These are phyloP conservation scores for Scarus forsteni DNA, from an alignment of 2,797 vertebrate species.

Conservation along the genomic window DNA sequence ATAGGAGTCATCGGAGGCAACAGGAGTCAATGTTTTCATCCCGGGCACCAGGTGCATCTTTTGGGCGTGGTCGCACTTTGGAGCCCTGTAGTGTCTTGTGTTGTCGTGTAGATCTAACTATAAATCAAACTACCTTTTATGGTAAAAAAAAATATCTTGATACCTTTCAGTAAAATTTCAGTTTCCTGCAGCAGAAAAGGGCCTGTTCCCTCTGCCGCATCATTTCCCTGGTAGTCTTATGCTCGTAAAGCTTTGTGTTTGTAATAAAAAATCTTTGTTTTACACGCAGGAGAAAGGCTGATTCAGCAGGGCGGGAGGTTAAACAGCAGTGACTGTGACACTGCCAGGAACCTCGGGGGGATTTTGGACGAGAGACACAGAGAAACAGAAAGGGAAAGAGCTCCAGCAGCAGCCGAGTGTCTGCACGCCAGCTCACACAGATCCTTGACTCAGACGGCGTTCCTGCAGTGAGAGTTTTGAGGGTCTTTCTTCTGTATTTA, in stretches of 20 bases:
- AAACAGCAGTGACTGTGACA: background rate
- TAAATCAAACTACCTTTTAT: too few relatives aligned
- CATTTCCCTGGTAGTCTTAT: too few relatives aligned
- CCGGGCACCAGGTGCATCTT: too few relatives aligned
- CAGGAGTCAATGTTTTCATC: too few relatives aligned
- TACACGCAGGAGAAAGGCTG: background rate
- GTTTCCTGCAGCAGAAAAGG: too few relatives aligned
- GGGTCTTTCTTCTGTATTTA: constrained; percentile 28
- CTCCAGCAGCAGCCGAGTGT: background rate
- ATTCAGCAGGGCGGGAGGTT: background rate
- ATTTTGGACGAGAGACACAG: background rate
- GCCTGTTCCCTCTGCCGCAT: too few relatives aligned
- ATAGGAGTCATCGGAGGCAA: too few relatives aligned
- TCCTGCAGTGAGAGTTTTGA: constrained; percentile 3
- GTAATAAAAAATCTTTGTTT: background rate
- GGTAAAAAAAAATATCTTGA: too few relatives aligned
- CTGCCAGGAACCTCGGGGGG: constrained; percentile 11
- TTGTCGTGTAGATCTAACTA: too few relatives aligned
- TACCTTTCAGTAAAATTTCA: too few relatives aligned
- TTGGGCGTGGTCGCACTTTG: too few relatives aligned
- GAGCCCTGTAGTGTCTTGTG: too few relatives aligned
- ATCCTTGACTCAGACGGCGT: constrained; percentile 8
- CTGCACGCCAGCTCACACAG: background rate
- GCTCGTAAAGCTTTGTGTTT: background rate
- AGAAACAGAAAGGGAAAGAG: background rate